Base-by-base conservation (phyloP, 2,888 invertebrate genomes). In the Nezara viridula region DNA sequence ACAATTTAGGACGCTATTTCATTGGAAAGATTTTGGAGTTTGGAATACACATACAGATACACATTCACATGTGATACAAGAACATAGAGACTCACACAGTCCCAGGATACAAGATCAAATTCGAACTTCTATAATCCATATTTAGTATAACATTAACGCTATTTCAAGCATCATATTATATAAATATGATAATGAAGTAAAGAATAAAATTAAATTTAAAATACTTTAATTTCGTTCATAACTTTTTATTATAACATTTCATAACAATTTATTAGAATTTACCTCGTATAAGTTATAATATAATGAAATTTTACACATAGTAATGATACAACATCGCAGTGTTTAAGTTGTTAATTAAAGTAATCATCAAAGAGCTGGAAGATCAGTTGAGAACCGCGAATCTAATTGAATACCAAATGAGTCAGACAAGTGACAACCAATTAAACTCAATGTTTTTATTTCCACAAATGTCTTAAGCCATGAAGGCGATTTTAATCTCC, bases 371-470 rank as follows among this genome's bases (percentile, higher is more conserved):
- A 60, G 27, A 32, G 60, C 60, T 4, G 60, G 60, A 27, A 27
- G 60, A 60, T 60, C 16, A 27, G 27, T 60, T 27, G 60, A 14
- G 27, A 60, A 60, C 60, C 14, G 60, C 27, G 60, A 60, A 60
- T 60, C 60, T 60, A 60, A 60, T 60, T 60, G 60, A 60, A 60
- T 60, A 60, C 60, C 60, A 60, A 60, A 60, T 27, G 27, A 60
- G 60, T 16, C 60, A 1, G 27, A 32, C 60, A 60, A 60, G 60
- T 27, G 60, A 60, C 60, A 60, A 27, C 60, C 60, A 60, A 60
- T 60, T 60, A 60, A 60, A 60, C 16, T 60, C 60, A 60, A 32
- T 60, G 27, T 60, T 60, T 60, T 27, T 27, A 60, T 60, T 60
- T 27, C 16, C 60, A 60, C 16, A 27, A 60, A 60, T 60, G 60